Evolutionary conservation across 1,140 invertebrate species (phyloP), one percentile per base, ranked within the genome.

Genomic region (Solenopsis fugax): DNA sequence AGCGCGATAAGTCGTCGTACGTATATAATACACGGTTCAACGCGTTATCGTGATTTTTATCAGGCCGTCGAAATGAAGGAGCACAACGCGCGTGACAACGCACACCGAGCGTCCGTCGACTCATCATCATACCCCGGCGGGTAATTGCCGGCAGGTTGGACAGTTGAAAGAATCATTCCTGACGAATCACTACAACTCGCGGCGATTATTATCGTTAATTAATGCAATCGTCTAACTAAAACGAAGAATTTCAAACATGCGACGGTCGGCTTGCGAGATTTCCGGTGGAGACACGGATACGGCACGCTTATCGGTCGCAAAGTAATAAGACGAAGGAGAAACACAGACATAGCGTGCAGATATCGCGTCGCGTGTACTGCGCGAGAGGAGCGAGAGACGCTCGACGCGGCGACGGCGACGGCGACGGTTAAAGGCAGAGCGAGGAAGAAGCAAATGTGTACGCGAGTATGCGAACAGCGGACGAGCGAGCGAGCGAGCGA

Each of bases 191-290:
- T 21, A 58, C 72, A 24, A 41, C 72, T 52, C 45, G 29, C 64
- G n/a, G 45, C 80, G 41, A 75, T 73, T 45, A 75, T 75, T 48
- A 60, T 73, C 69, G 54, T 84, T 84, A 84, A 84, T 73, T 84
- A 84, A 73, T 54, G 80, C 41, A 56, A 81, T 86, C 85, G 62
- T 58, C 24, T 10, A 16, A 37, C 2, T n/a, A 86, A 73, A 73
- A 64, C 24, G 78, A 90, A 48, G 75, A 88, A 62, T 76, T 37
- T 45, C 62, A 45, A 60, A 72, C 58, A 56, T 56, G 86, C 60
- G 82, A 72, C 69, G 16, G 62, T 80, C 65, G 69, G 62, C 75
- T 54, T 85, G 89, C 80, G 54, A 84, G 89, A 90, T 90, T 81
- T 90, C 89, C 78, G 89, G 80, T 85, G 85, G 69, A 81, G 58